These are phyloP conservation scores for Nerophis ophidion DNA, from an alignment of 2,113 vertebrate genomes.

Conservation along the genomic window DNA sequence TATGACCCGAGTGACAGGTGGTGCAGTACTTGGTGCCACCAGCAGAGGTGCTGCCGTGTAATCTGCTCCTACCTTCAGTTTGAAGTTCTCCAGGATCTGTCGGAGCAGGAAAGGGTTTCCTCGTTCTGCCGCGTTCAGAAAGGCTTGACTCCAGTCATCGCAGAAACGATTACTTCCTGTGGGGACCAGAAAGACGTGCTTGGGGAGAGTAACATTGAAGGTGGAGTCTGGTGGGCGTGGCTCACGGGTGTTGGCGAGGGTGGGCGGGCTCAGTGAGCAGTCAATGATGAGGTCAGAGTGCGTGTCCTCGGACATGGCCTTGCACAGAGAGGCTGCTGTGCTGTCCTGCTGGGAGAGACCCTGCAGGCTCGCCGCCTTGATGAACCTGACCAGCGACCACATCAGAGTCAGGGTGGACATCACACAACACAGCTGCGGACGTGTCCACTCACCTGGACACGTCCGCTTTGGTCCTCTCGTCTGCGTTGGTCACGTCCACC, in stretches of 20 bases:
- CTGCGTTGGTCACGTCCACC: conserved; percentile 80
- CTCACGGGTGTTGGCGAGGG: conserved; percentile 80
- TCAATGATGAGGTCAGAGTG: conserved; percentile 77
- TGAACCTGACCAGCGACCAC: conserved; percentile 72
- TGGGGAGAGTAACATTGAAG: background rate
- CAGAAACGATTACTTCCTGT: conserved; percentile 92
- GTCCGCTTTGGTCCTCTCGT: conserved; percentile 83
- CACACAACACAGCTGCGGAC: background rate
- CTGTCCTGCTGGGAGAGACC: conserved; percentile 89
- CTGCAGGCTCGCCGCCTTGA: conserved; percentile 88
- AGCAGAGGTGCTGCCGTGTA: too few relatives aligned
- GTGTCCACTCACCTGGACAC: conserved; percentile 79
- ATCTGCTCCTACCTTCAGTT: conserved; percentile 82
- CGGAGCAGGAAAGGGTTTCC: conserved; percentile 90
- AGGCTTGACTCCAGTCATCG: conserved; percentile 91
- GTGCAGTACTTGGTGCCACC: too few relatives aligned
- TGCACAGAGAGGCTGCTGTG: conserved; percentile 79
- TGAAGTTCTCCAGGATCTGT: conserved; percentile 97
- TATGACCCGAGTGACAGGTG: too few relatives aligned
- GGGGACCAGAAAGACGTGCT: background rate
- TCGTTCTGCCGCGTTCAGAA: conserved; percentile 82
- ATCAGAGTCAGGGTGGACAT: background rate
- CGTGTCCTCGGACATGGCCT: conserved; percentile 78
- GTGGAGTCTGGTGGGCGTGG: background rate
- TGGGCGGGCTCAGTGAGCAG: conserved; percentile 75